Conservation (phyloP, 2,888 invertebrate genomes). For the Omphaloscelis lunosa region DNA sequence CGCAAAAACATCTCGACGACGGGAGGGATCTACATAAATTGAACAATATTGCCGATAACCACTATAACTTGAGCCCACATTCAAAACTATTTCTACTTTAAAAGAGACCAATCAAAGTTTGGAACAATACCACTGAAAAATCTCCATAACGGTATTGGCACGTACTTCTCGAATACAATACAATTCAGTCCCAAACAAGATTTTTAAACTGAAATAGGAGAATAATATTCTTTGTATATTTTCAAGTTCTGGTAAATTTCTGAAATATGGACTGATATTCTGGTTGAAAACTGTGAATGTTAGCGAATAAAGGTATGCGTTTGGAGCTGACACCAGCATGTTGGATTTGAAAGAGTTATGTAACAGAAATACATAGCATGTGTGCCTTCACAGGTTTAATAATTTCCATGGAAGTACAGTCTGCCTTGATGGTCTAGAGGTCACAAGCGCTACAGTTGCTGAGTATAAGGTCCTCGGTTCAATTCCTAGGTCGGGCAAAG, state of each 20-base stretch:
- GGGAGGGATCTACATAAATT: slow-evolving; percentile 46
- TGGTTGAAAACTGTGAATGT: slow-evolving; percentile 39
- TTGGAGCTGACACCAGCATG: neutral
- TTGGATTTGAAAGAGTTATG: slow-evolving; percentile 13
- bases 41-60: slow-evolving; percentile 25
- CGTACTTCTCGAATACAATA: slow-evolving; percentile 61
- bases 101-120: slow-evolving; percentile 51
- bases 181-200: slow-evolving; percentile 59
- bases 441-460: neutral
- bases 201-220: slow-evolving; percentile 60
- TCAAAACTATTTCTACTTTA: slow-evolving; percentile 24
- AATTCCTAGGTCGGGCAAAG: no score
- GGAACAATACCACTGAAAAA: slow-evolving; percentile 47
- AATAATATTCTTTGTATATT: slow-evolving; percentile 54
- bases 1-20: slow-evolving; percentile 25
- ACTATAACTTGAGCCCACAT: slow-evolving; percentile 28
- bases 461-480: neutral
- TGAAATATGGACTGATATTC: slow-evolving; percentile 49
- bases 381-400: neutral
- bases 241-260: slow-evolving; percentile 39
- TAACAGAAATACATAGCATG: neutral
- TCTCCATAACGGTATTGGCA: slow-evolving; percentile 60
- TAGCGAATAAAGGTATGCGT: slow-evolving; percentile 21
- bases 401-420: no score
- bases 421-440: neutral